These are phyloP conservation scores for Phengaris arion DNA, from an alignment of 2,888 invertebrate species.

Conservation along the genomic window DNA sequence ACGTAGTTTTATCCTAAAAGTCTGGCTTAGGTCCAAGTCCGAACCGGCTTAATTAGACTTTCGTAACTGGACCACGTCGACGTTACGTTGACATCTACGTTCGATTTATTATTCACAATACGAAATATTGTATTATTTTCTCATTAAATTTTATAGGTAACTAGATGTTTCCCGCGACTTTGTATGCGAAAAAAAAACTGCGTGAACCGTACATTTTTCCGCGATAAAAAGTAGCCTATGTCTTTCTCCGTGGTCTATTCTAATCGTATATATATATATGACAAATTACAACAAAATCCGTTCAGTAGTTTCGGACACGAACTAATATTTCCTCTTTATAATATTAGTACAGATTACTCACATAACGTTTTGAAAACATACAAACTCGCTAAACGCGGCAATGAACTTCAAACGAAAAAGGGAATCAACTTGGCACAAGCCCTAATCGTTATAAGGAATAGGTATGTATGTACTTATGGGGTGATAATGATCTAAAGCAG, in stretches of 20 bases:
- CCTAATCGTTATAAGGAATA: neutral
- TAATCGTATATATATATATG: too few species aligned
- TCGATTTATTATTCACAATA: slow-evolving; percentile 9
- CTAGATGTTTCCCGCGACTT: too few species aligned
- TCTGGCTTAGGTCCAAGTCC: slow-evolving; percentile 2
- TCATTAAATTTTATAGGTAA: neutral
- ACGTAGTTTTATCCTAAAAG: slow-evolving; percentile 12
- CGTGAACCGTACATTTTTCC: too few species aligned
- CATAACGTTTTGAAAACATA: neutral
- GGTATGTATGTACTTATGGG: neutral
- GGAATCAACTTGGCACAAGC: neutral
- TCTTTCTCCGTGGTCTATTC: too few species aligned
- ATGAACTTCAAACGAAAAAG: neutral
- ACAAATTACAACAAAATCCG: too few species aligned
- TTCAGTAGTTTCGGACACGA: too few species aligned
- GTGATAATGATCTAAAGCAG: neutral
- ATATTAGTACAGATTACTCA: neutral
- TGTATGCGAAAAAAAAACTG: too few species aligned
- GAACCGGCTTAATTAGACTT: slow-evolving; percentile 15
- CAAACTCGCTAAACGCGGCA: neutral
- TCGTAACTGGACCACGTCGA: slow-evolving; percentile 2
- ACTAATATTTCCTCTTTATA: too few species aligned
- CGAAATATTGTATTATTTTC: neutral
- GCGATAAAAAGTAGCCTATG: too few species aligned
- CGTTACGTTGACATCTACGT: slow-evolving; percentile 4